Conservation (phyloP, 1,140 invertebrate genomes). For the Drosophila varians region DNA sequence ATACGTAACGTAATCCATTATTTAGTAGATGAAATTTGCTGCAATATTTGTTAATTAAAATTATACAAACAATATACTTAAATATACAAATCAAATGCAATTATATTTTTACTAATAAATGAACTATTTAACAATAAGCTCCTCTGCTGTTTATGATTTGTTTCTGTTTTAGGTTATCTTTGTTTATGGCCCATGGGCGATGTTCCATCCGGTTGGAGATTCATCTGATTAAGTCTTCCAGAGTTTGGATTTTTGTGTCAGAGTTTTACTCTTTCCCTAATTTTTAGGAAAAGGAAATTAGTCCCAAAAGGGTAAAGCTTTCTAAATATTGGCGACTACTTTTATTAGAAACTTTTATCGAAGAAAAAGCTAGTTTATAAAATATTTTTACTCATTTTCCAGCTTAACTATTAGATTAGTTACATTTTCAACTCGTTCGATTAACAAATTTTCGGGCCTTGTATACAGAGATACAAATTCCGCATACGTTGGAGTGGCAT, state of each 20-base stretch:
- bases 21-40: slow-evolving; percentile 79
- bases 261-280: too few relatives aligned
- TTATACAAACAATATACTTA: slow-evolving; percentile 70
- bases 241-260: too few relatives aligned
- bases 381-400: too few relatives aligned
- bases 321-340: too few relatives aligned
- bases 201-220: too few relatives aligned
- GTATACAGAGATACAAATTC: not conserved
- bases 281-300: too few relatives aligned
- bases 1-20: slow-evolving; percentile 67
- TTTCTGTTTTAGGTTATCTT: not conserved
- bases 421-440: not conserved
- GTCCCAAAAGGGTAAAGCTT: too few relatives aligned
- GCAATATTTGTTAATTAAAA: slow-evolving; percentile 81
- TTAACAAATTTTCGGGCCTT: not conserved
- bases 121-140: slow-evolving; percentile 30
- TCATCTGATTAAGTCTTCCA: not conserved
- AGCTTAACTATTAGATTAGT: not conserved
- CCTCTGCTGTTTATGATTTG: not conserved
- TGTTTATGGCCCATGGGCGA: not conserved
- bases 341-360: too few relatives aligned
- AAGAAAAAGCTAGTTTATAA: too few relatives aligned
- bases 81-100: slow-evolving; percentile 71
- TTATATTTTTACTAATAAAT: slow-evolving; percentile 77
- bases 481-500: not conserved